Base-by-base conservation (phyloP, 2,888 invertebrate genomes). In the Lapara coniferarum region DNA sequence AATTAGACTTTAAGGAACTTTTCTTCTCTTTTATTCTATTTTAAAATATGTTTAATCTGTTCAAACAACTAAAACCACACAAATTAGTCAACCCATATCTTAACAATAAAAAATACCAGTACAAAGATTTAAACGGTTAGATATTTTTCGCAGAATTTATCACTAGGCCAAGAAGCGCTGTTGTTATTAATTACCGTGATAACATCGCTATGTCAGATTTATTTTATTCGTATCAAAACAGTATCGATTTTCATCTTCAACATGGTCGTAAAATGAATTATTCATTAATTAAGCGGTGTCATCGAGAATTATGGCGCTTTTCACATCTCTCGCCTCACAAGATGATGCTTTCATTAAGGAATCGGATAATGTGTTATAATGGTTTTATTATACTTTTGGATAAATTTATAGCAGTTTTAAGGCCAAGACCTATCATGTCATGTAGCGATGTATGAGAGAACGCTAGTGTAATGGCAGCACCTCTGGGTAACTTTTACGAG, bases 231-330 rank as follows among this genome's bases (percentile, higher is more conserved):
- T 13, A 66, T 53, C 63, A 56, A 53, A 66, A 56, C 53, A 46
- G 25, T 59, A 10, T 59, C 46, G 19, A 56, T 66, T 69, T 66
- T 63, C 63, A 69, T 66, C 53, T 58, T 51, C 16, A 68, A 58
- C n/a, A 52, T 16, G 19, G 16, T n/a, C 53, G 30, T 63, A 49
- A 46, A 44, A 37, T 56, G 13, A 66, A 66, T 56, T 19, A 66
- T 49, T 57, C n/a, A 66, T 56, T 66, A 16, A 66, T 25, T 19
- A 56, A 19, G 49, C 19, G 19, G 55, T 55, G 55, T 55, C 19
- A 19, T 55, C 55, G 55, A 55, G 3, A 19, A 55, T 19, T 19
- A 55, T 55, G 19, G 19, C 55, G n/a, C 19, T 55, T 55, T 55
- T 55, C 55, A 19, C 49, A 63, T 63, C 63, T 12, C 46, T 46